Evolutionary conservation across 2,888 invertebrate genomes (phyloP), one percentile per base, ranked within the genome.

Genomic region (Orchesellides sinensis): DNA sequence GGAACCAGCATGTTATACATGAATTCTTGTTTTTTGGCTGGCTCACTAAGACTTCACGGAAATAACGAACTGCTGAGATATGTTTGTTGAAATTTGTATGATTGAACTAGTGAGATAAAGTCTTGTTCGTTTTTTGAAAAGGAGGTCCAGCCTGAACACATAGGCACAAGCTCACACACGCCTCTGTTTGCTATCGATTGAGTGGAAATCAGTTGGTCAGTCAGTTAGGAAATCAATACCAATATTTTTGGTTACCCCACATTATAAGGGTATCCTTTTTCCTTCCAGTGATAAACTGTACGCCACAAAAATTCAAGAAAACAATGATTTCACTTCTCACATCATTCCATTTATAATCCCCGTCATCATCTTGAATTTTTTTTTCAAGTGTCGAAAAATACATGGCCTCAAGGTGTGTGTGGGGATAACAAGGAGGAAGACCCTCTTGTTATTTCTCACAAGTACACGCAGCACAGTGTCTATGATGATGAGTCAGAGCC

Each of bases 131-230:
- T 54, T 61, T 61, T 32, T 61, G 12, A 40, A 49, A 19, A 21
- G 49, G 49, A 54, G 25, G 54, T 25, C 54, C 25, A 2, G 54
- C 54, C 10, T 54, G 25, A n/a, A n/a, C n/a, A n/a, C n/a, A n/a
- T n/a, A n/a, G n/a, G n/a, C n/a, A n/a, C n/a, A n/a, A n/a, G n/a
- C n/a, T n/a, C n/a, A n/a, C n/a, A n/a, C 54, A 54, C 23, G 25
- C 25, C 54, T n/a, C n/a, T 45, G 45, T 59, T 72, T 45, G 59
- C 72, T 25, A 47, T 61, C 32, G 59, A 72, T 61, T 47, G 59
- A 61, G 45, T 25, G 29, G 19, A 52, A 72, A 72, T 72, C 72
- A 72, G 72, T 72, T 72, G 72, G 72, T 61, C 72, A 72, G 72
- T 59, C 40, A 23, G 69, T 32, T n/a, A n/a, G 23, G 56, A 72